These are phyloP conservation scores for Hoplostethus mediterraneus DNA, from an alignment of 2,797 vertebrate genomes.

Conservation along the genomic window DNA sequence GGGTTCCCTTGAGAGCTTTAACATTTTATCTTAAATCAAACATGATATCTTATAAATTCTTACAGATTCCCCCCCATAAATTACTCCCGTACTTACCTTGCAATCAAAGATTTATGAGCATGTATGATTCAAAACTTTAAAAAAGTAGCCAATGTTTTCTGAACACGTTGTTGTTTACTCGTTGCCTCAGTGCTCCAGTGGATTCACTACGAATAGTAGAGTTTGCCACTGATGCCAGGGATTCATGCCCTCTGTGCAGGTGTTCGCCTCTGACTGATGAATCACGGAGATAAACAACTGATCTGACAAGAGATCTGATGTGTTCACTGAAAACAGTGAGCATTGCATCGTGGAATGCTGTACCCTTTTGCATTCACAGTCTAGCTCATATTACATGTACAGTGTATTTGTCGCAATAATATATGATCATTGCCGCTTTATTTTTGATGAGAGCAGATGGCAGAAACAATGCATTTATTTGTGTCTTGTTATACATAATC, in stretches of 20 bases:
- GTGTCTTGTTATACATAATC: not conserved
- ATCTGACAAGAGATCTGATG: not conserved
- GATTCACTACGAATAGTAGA: too few relatives aligned
- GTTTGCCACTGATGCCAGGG: not conserved
- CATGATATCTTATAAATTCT: not conserved
- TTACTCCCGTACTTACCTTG: not conserved
- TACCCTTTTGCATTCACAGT: not conserved
- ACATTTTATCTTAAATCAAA: not conserved
- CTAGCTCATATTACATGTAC: not conserved
- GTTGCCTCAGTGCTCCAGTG: not conserved
- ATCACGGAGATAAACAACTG: conserved; percentile 9
- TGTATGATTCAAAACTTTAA: not conserved
- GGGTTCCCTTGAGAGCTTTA: not conserved
- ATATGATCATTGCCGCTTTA: not conserved
- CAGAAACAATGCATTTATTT: too few relatives aligned
- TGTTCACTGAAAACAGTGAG: not conserved
- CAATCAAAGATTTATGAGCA: not conserved
- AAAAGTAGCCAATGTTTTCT: not conserved
- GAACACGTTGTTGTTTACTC: not conserved
- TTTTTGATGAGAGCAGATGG: not conserved
- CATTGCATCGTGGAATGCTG: not conserved
- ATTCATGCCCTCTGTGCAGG: not conserved
- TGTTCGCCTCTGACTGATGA: not conserved
- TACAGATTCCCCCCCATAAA: too few relatives aligned
- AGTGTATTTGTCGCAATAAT: not conserved